A percentile compares a stretch with the other conserved stretches of the same genome.
Conservation (phyloP, 2,113 vertebrate genomes). For the human region DNA sequence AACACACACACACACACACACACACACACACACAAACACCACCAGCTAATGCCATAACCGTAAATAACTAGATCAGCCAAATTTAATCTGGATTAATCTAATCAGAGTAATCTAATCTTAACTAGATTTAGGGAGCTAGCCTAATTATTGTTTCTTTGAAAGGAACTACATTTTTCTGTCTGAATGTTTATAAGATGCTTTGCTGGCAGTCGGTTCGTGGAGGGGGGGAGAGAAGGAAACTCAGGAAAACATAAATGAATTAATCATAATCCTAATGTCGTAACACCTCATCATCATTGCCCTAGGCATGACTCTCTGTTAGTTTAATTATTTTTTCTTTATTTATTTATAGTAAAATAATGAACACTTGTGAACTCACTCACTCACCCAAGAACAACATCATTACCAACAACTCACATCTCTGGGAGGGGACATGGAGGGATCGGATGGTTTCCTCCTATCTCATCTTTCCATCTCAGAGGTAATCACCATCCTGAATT, state of each 20-base stretch:
- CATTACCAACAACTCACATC: neutral
- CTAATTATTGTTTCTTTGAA: neutral
- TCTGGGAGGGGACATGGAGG: neutral
- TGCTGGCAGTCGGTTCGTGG: neutral
- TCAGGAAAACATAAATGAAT: neutral
- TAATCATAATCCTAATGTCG: neutral
- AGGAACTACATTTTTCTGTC: neutral
- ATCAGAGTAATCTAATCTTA: neutral
- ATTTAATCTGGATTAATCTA: neutral
- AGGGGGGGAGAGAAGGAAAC: neutral
- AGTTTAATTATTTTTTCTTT: neutral
- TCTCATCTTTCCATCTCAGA: neutral
- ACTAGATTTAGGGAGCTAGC: neutral
- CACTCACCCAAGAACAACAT: neutral
- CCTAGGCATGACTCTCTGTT: neutral
- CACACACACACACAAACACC: neutral
- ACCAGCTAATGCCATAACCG: neutral
- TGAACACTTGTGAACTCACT: neutral
- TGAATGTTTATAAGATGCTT: neutral
- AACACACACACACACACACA: neutral
- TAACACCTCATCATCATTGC: neutral
- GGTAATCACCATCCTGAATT: neutral
- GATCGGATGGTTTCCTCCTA: neutral
- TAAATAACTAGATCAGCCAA: neutral
- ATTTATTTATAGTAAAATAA: conserved; percentile 20